Conservation (phyloP, 2,113 vertebrate genomes). For the Scomber colias region DNA sequence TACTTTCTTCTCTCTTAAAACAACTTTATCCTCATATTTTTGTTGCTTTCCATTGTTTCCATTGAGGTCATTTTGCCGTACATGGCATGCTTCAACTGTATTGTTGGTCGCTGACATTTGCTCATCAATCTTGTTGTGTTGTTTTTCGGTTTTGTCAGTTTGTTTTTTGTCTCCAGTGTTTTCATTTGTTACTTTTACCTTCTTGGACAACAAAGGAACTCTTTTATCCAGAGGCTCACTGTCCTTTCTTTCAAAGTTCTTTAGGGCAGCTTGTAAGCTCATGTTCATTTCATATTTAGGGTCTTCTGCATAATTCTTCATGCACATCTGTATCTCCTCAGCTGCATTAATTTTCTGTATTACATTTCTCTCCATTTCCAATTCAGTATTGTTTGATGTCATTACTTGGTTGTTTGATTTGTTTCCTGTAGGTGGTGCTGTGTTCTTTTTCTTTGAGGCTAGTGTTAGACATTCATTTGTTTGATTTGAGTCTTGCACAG, state of each 20-base stretch:
- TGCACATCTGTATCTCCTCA: slow-evolving; percentile 71
- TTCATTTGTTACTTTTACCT: slow-evolving; percentile 51
- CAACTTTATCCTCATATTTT: slow-evolving; percentile 71
- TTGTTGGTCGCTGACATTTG: slow-evolving; percentile 10
- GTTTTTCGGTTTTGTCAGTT: slow-evolving; percentile 24
- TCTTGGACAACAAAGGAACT: slow-evolving; percentile 56
- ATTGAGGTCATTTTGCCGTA: slow-evolving; percentile 3
- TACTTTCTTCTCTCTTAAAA: slow-evolving; percentile 88
- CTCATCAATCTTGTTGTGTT: background rate
- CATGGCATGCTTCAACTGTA: background rate
- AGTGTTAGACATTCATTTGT: slow-evolving; percentile 27
- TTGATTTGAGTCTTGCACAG: slow-evolving; percentile 16
- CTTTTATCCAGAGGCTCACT: slow-evolving; percentile 40
- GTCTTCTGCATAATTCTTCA: slow-evolving; percentile 65
- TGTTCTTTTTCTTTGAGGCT: slow-evolving; percentile 33
- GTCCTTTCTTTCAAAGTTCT: slow-evolving; percentile 73
- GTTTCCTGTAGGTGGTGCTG: background rate
- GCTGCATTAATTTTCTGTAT: slow-evolving; percentile 78
- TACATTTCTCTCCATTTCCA: slow-evolving; percentile 71
- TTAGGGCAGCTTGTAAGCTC: slow-evolving; percentile 60
- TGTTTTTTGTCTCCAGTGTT: slow-evolving; percentile 18
- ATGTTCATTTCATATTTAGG: slow-evolving; percentile 59
- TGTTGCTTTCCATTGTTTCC: slow-evolving; percentile 35
- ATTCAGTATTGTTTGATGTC: slow-evolving; percentile 8
- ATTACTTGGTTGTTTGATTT: slow-evolving; percentile 33